Percentiles rank a stretch among this genome's conserved stretches.
These are phyloP conservation scores for Zaprionus vittiger DNA, from an alignment of 1,140 invertebrate species.

Conservation along the genomic window DNA sequence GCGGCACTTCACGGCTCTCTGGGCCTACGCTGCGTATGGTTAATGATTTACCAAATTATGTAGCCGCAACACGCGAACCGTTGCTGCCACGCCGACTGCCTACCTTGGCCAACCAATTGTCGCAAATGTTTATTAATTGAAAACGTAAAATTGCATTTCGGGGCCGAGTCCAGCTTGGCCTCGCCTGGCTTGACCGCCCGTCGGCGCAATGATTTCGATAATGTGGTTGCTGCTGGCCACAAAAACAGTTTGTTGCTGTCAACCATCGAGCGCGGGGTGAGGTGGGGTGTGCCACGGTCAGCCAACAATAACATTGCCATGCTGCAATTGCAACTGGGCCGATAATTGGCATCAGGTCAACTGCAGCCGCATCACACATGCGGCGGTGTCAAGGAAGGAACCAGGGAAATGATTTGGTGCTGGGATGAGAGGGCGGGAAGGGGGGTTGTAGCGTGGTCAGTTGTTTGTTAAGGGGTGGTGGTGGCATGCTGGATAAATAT, in stretches of 20 bases:
- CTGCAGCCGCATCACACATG: constrained; percentile 36
- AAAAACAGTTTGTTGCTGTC: constrained; percentile 83
- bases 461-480: neutral
- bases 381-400: constrained; percentile 16
- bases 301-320: constrained; percentile 31
- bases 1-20: constrained; percentile 66
- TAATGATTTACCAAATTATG: constrained; percentile 83
- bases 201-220: constrained; percentile 80
- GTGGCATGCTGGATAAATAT: constrained; percentile 8
- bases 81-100: constrained; percentile 8
- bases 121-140: constrained; percentile 83
- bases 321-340: constrained; percentile 53
- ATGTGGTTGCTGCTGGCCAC: constrained; percentile 76
- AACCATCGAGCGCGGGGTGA: constrained; percentile 8
- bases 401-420: neutral
- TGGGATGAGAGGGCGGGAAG: too few species aligned
- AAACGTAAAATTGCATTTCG: constrained; percentile 82
- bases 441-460: neutral
- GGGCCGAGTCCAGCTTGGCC: constrained; percentile 27
- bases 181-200: constrained; percentile 31
- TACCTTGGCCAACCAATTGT: constrained; percentile 49
- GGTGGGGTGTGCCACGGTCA: neutral
- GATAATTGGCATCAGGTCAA: constrained; percentile 77
- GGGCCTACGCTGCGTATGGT: constrained; percentile 39
- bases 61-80: constrained; percentile 59